Percentiles rank a stretch among this genome's conserved stretches.
phyloP scores from a whole-genome alignment of 1,140 invertebrate genomes.

The Drosophila ogumai region DNA sequence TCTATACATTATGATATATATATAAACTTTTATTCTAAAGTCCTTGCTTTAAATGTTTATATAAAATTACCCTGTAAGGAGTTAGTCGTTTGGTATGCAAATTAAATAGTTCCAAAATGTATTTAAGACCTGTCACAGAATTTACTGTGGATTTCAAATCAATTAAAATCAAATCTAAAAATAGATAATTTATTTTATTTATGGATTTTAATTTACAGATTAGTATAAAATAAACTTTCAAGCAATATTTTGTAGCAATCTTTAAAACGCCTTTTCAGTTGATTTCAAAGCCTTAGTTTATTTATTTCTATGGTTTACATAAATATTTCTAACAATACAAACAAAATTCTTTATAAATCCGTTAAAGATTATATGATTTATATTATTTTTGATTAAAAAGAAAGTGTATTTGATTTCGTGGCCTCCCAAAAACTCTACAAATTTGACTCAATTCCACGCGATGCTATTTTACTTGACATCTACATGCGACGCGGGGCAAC shows the following conservation, averaged over 20 bases:
- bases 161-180: background rate
- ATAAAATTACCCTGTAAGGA: background rate
- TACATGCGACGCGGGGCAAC: constrained; percentile 37
- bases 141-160: background rate
- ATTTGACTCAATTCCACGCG: constrained; percentile 3
- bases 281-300: too few relatives aligned
- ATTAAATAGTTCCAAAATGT: background rate
- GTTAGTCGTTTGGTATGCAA: background rate
- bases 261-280: background rate
- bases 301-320: background rate
- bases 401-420: background rate
- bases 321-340: background rate
- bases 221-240: too few relatives aligned
- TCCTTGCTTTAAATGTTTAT: background rate
- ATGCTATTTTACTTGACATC: constrained; percentile 22
- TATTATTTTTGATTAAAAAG: background rate
- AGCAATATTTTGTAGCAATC: too few relatives aligned
- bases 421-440: background rate
- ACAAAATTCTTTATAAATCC: background rate
- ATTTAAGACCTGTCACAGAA: background rate
- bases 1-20: background rate
- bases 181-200: too few relatives aligned
- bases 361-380: background rate
- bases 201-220: too few relatives aligned
- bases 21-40: background rate